Base-by-base conservation (phyloP, 2,888 invertebrate species). In the Congeria kusceri region DNA sequence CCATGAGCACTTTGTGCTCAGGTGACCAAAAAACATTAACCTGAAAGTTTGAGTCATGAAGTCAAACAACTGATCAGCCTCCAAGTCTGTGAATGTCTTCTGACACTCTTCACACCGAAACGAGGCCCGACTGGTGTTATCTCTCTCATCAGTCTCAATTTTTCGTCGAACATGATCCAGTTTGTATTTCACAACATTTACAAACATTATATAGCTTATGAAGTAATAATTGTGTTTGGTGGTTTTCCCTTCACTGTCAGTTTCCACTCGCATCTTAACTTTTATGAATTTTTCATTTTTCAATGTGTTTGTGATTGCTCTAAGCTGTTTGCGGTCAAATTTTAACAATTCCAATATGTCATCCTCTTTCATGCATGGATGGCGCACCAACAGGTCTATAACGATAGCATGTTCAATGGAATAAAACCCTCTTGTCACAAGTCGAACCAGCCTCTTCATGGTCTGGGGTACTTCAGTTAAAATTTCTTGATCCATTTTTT, bases 161-260 rank as follows among this genome's bases (percentile, higher is more conserved):
- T 98, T 96, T 92, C 98, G 97, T 74, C 98, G 95, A 97, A 99
- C 98, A 91, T 98, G 95, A 94, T 99, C 98, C 92, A 99, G 94
- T 94, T 99, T 99, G 94, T 99, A 99, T 94, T 98, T 99, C 0
- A 99, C 97, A 18, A 99, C 98, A 94, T 99, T 99, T 4, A 99
- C 98, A 94, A 98, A 98, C 49, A 95, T 95, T 92, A 98, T 98
- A 94, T 98, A 99, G 94, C 98, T 98, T 88, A 99, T 98, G 92
- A 98, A 99, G 94, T 98, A 99, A 93, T 98, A 99, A 94, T 98
- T 98, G 25, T 98, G 98, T 95, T 98, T 97, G 91, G 97, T 98
- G 44, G 98, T 97, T 94, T 98, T 98, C 4, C 98, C 98, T 94
- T 99, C 98, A 0, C 96, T 95, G 46, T 97, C 98, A 69, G 98